Evolutionary conservation across 1,140 invertebrate genomes (phyloP).

Genomic region (Drosophila yakuba): DNA sequence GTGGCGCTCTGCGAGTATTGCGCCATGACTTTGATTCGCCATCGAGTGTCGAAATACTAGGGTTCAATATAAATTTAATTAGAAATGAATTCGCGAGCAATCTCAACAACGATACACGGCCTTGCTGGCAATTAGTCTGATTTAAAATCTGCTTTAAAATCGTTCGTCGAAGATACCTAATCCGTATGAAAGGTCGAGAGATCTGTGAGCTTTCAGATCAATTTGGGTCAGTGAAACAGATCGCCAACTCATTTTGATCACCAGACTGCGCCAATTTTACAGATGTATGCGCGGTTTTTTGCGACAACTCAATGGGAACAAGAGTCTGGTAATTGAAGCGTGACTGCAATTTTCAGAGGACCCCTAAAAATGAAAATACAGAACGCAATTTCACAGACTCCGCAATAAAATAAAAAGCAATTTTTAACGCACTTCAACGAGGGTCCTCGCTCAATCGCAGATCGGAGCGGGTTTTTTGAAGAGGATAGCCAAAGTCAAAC

Average conservation of each 20-base stretch:
- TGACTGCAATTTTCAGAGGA: slow-evolving; percentile 24
- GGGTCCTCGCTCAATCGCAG: slow-evolving; percentile 7
- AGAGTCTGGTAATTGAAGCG: slow-evolving; percentile 34
- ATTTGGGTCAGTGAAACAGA: slow-evolving; percentile 43
- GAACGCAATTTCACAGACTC: slow-evolving; percentile 39
- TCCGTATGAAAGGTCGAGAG: slow-evolving; percentile 30
- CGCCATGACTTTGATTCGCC: slow-evolving; percentile 35
- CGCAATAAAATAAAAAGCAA: slow-evolving; percentile 18
- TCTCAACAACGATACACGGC: slow-evolving; percentile 3
- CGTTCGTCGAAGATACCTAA: slow-evolving; percentile 6
- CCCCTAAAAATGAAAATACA: slow-evolving; percentile 31
- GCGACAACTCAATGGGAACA: slow-evolving; percentile 22
- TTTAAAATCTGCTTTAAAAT: slow-evolving; percentile 17
- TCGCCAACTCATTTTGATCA: slow-evolving; percentile 38
- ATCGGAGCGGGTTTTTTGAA: slow-evolving; percentile 1
- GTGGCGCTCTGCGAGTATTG: background rate
- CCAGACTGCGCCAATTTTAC: slow-evolving; percentile 19
- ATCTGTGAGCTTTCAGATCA: background rate
- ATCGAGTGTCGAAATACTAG: slow-evolving; percentile 25
- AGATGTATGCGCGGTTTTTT: slow-evolving; percentile 3
- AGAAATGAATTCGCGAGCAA: slow-evolving; percentile 5
- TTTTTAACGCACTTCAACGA: slow-evolving; percentile 31
- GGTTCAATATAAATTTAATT: slow-evolving; percentile 6
- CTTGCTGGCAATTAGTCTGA: slow-evolving; percentile 41
- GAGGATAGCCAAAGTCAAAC: slow-evolving; percentile 40